phyloP scores from a whole-genome alignment of 1,140 invertebrate species.

The Saccostrea echinata region DNA sequence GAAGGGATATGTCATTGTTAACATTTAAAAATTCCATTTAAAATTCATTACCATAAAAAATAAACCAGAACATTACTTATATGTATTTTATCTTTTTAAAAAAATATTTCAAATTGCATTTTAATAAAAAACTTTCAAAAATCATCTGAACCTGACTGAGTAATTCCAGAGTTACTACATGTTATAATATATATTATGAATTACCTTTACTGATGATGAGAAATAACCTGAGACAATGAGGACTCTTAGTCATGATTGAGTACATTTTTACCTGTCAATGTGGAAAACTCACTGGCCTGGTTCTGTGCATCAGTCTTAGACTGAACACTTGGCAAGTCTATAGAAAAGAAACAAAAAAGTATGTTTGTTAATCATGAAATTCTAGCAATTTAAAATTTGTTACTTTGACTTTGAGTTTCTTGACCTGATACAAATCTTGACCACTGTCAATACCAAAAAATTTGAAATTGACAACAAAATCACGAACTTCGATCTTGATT shows the following conservation, averaged over 20 bases:
- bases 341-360: background rate
- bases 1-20: background rate
- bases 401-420: too few relatives aligned
- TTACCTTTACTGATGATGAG: too few relatives aligned
- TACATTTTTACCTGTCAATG: background rate
- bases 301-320: background rate
- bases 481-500: too few relatives aligned
- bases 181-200: too few relatives aligned
- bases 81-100: background rate
- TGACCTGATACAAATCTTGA: too few relatives aligned
- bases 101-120: background rate
- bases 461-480: too few relatives aligned
- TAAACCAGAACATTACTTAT: background rate
- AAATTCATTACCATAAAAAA: background rate
- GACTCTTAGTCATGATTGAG: background rate
- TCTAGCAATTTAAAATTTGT: too few relatives aligned
- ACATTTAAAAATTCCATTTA: background rate
- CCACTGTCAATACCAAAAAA: too few relatives aligned
- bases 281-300: background rate
- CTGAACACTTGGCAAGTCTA: slow-evolving; percentile 8
- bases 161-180: too few relatives aligned
- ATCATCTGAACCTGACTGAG: too few relatives aligned
- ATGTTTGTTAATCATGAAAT: too few relatives aligned
- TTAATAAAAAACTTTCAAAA: background rate
- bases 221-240: background rate